These are phyloP conservation scores for Dinomys branickii DNA, from an alignment of 2,113 vertebrate genomes.

Conservation along the genomic window DNA sequence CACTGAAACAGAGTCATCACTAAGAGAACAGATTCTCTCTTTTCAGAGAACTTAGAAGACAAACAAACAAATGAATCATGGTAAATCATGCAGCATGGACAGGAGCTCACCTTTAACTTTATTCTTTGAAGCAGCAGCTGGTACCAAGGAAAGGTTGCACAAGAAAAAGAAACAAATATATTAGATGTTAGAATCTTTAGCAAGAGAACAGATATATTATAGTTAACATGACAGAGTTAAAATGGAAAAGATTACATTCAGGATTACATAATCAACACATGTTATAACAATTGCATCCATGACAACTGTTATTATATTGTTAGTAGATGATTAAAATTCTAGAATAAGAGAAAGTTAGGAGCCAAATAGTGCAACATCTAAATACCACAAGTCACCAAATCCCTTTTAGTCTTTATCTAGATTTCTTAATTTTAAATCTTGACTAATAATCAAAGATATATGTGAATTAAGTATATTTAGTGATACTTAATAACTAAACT, in stretches of 20 bases:
- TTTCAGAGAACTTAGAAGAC: background rate
- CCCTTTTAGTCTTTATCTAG: background rate
- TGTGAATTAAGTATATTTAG: background rate
- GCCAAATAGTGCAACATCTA: background rate
- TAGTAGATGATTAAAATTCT: constrained; percentile 60
- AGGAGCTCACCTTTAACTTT: constrained; percentile 89
- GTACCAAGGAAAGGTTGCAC: constrained; percentile 88
- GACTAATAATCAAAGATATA: constrained; percentile 16
- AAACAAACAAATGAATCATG: constrained; percentile 69
- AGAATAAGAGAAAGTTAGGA: background rate
- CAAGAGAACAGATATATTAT: constrained; percentile 76
- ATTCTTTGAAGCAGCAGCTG: constrained; percentile 90
- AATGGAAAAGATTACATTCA: constrained; percentile 57
- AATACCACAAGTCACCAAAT: background rate
- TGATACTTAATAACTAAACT: background rate
- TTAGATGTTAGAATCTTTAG: constrained; percentile 82
- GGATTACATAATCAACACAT: constrained; percentile 71
- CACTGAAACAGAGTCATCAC: background rate
- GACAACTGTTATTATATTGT: constrained; percentile 41
- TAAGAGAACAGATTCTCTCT: background rate
- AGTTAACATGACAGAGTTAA: constrained; percentile 63
- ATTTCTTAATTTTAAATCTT: background rate
- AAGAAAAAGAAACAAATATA: constrained; percentile 88
- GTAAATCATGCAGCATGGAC: constrained; percentile 77
- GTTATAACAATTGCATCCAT: constrained; percentile 49